phyloP scores from a whole-genome alignment of 2,888 invertebrate genomes.

The Phrixothrix hirtus region DNA sequence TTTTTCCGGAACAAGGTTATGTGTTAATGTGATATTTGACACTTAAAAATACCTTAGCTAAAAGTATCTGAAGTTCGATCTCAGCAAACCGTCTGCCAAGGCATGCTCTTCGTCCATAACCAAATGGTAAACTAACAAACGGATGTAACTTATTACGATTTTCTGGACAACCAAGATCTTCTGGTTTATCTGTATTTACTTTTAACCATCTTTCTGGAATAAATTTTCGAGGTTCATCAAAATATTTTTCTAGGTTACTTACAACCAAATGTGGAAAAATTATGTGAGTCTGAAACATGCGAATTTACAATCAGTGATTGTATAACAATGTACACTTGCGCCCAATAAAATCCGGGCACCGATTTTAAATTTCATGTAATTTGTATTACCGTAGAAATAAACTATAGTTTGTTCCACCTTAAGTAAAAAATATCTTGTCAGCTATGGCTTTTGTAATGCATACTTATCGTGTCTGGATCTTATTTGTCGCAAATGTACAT shows the following conservation, averaged over 20 bases:
- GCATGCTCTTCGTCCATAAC: constrained; percentile 76
- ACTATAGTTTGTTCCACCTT: no score
- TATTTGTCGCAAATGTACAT: no score
- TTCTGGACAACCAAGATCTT: constrained; percentile 42
- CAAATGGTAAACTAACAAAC: constrained; percentile 75
- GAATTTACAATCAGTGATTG: no score
- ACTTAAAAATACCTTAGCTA: constrained; percentile 69
- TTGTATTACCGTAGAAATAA: no score
- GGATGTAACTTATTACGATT: constrained; percentile 68
- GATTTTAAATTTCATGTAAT: no score
- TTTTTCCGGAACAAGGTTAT: no score
- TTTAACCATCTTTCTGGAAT: constrained; percentile 81
- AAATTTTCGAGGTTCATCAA: constrained; percentile 70
- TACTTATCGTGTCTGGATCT: no score
- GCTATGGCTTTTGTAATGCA: no score
- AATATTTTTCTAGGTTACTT: constrained; percentile 72
- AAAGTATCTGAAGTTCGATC: constrained; percentile 72
- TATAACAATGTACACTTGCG: no score
- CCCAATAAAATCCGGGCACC: no score
- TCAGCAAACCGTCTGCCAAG: constrained; percentile 81
- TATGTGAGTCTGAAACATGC: constrained; percentile 71
- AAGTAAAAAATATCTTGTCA: no score
- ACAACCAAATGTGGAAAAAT: constrained; percentile 79
- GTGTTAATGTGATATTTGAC: no score
- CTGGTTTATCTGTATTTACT: constrained; percentile 42